A percentile compares a stretch with the other conserved stretches of the same genome.
Conservation (phyloP, 2,113 vertebrate species). For the Catharus minimus region DNA sequence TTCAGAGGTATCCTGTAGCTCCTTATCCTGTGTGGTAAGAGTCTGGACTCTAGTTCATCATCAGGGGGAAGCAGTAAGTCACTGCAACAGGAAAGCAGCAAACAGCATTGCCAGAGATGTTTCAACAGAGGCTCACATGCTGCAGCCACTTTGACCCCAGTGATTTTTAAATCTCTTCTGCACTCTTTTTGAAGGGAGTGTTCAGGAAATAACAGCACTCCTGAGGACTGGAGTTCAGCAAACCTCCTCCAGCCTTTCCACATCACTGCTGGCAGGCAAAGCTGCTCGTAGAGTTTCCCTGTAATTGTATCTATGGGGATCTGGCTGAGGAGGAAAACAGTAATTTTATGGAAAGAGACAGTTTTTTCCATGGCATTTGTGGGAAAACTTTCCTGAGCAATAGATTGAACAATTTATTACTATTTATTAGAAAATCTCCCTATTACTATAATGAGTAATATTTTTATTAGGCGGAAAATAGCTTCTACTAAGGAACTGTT, state of each 20-base stretch:
- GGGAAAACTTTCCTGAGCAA: neutral
- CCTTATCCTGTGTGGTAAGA: neutral
- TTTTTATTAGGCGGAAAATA: neutral
- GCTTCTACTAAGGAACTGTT: neutral
- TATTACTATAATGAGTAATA: neutral
- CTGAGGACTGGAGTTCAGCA: neutral
- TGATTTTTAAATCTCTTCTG: neutral
- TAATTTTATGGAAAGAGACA: neutral
- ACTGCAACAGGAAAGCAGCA: neutral
- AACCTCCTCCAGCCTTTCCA: neutral
- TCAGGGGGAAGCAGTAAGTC: neutral
- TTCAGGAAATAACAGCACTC: neutral
- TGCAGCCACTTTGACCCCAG: neutral
- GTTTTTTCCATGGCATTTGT: neutral
- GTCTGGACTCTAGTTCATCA: neutral
- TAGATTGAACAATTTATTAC: neutral
- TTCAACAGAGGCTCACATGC: accelerated
- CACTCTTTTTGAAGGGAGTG: neutral
- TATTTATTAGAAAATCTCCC: neutral
- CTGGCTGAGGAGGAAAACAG: neutral
- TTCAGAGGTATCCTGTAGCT: neutral
- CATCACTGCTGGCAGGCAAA: neutral
- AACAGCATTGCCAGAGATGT: neutral
- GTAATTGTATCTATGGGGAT: neutral
- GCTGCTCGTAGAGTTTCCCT: neutral